phyloP scores from a whole-genome alignment of 2,797 vertebrate species.

The Phataginus tricuspis region DNA sequence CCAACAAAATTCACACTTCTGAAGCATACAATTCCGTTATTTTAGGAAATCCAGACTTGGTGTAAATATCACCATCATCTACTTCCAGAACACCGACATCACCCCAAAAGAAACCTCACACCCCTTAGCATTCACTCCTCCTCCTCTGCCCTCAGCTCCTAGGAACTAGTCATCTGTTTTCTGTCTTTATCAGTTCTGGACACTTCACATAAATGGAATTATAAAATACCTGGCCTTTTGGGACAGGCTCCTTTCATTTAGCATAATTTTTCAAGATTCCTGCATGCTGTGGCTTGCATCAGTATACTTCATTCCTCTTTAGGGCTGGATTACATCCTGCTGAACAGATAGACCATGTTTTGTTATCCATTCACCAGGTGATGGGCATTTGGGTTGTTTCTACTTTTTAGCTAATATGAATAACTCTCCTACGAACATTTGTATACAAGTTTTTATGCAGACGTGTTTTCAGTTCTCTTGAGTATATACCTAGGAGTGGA shows the following conservation, averaged over 20 bases:
- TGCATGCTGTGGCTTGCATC: rapidly evolving
- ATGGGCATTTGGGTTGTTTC: no score
- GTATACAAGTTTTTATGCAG: neutral
- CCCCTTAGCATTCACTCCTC: neutral
- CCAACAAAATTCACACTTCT: neutral
- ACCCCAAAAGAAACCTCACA: neutral
- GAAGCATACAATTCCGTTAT: neutral
- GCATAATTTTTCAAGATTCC: neutral
- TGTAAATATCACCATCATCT: neutral
- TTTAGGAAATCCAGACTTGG: neutral
- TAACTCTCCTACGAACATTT: neutral
- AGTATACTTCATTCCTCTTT: neutral
- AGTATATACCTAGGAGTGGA: neutral
- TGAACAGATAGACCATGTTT: neutral
- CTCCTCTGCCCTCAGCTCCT: neutral
- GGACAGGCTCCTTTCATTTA: neutral
- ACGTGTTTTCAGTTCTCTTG: neutral
- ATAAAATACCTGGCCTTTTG: neutral
- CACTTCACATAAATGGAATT: neutral
- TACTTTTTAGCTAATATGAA: neutral
- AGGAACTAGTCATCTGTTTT: neutral
- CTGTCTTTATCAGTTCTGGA: neutral
- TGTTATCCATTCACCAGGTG: neutral
- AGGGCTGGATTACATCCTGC: neutral
- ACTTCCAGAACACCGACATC: neutral